Conservation (phyloP, 2,113 vertebrate species). For the Eclectus roratus region DNA sequence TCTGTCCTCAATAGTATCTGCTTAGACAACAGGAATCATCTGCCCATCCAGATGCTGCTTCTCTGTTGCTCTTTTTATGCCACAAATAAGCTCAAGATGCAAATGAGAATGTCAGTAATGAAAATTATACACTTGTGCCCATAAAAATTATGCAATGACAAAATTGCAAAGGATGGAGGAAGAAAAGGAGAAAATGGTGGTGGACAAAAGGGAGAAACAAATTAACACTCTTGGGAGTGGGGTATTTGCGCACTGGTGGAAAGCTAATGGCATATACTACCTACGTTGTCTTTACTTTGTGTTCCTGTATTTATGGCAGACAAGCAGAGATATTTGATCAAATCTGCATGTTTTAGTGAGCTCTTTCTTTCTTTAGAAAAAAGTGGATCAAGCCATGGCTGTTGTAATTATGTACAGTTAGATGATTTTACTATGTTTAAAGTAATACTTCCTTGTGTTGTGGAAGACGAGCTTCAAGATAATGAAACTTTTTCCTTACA, state of each 20-base stretch:
- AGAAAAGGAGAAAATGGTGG: background rate
- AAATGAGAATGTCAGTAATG: background rate
- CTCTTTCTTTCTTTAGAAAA: background rate
- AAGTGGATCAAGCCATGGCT: background rate
- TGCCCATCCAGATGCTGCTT: background rate
- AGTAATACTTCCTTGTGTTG: background rate
- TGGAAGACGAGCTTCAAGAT: background rate
- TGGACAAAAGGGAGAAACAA: background rate
- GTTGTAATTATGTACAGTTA: background rate
- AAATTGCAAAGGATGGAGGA: background rate
- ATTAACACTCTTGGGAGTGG: fast-evolving
- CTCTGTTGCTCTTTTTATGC: background rate
- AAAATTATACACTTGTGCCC: background rate
- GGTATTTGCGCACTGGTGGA: background rate
- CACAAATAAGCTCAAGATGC: background rate
- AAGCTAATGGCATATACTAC: background rate
- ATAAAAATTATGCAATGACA: background rate
- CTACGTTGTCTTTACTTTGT: background rate
- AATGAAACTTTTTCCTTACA: background rate
- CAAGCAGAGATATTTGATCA: background rate
- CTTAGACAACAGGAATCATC: background rate
- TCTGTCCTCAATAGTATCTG: background rate
- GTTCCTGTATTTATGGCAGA: background rate
- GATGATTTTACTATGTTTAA: background rate
- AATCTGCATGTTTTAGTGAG: background rate